Evolutionary conservation across 2,888 invertebrate species (phyloP), one percentile per base, ranked within the genome.

Genomic region (Athalia circularis): DNA sequence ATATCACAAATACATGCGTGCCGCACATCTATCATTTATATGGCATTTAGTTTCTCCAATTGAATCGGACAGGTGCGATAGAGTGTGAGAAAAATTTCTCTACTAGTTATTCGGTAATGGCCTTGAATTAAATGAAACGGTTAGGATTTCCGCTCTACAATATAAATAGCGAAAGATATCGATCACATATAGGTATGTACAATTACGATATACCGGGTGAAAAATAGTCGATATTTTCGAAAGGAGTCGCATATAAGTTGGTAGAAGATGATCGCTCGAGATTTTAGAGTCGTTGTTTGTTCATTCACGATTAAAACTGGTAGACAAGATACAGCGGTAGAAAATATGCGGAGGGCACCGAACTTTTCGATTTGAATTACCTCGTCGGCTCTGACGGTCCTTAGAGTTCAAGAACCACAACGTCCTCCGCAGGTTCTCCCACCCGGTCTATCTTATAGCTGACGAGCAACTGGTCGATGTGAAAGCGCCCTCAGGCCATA

Each of bases 401-500:
- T 47, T 47, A 59, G 72, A 72, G 72, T 72, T 72, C 59, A 59
- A 72, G 72, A 72, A 59, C 72, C 72, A 72, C 54, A n/a, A 11
- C 72, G 45, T 72, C 59, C 72, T 57, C 72, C 72, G 45, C 13
- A 59, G 59, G 13, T 59, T 72, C 64, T 75, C 75, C 62, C 62
- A 75, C 62, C 64, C 75, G 59, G 48, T 29, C 29, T 29, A 29
- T 29, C 29, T 29, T 29, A 29, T 29, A 29, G 29, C 29, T 29
- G 75, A 75, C 75, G 62, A 7, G 61, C 50, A 29, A 62, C 75
- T 75, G 75, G 61, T 57, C 75, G 62, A 75, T 75, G 75, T 75
- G 75, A 75, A 75, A 75, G 75, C 75, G 75, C 75, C 75, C 75
- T 75, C 62, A 61, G 75, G 75, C 62, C 13, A 75, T 75, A 61